A percentile compares a stretch with the other conserved stretches of the same genome.
These are phyloP conservation scores for Hystrix brachyura DNA, from an alignment of 2,113 vertebrate species.

Conservation along the genomic window DNA sequence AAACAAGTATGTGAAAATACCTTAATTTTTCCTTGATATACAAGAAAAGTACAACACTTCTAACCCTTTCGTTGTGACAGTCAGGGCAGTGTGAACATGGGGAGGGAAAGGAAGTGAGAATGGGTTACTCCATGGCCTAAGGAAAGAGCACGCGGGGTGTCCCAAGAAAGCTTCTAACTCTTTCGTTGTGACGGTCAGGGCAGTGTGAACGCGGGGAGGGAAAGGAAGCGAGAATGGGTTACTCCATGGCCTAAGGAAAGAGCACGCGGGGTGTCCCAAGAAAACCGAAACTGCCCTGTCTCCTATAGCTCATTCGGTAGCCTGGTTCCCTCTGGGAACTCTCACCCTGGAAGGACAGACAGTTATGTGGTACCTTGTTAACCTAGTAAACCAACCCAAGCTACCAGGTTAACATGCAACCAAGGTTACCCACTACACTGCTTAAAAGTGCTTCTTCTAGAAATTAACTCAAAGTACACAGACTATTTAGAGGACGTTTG, in stretches of 20 bases:
- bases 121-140: not conserved
- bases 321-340: not conserved
- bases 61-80: not conserved
- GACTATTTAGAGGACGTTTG: not conserved
- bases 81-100: not conserved
- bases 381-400: not conserved
- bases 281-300: not conserved
- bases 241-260: not conserved
- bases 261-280: not conserved
- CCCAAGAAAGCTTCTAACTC: not conserved
- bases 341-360: not conserved
- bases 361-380: not conserved
- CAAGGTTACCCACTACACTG: not conserved
- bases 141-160: not conserved
- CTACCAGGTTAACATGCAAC: not conserved
- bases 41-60: not conserved
- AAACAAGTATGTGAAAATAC: not conserved
- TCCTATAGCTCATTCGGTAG: not conserved
- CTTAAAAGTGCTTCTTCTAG: not conserved
- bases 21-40: not conserved
- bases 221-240: not conserved
- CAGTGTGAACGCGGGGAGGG: not conserved
- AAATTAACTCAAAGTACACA: not conserved
- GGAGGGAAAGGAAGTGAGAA: not conserved
- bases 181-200: not conserved